Evolutionary conservation across 2,797 vertebrate species (phyloP), one percentile per base, ranked within the genome.

Genomic region (Sphaeramia orbicularis): DNA sequence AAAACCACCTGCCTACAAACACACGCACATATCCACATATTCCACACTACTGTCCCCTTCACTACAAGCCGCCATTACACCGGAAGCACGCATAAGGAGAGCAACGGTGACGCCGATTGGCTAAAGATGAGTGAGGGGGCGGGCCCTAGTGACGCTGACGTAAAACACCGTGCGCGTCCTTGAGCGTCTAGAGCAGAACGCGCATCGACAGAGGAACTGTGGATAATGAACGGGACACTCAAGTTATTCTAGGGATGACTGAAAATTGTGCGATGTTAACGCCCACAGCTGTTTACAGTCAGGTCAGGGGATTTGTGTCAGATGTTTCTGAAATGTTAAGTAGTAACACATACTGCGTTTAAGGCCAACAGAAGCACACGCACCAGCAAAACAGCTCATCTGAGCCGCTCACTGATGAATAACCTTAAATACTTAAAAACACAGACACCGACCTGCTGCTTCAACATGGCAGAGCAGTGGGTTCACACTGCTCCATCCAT

Each of bases 41-140:
- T 61, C 13, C 13, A 52, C 78, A 84, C 40, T 6, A 53, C 65
- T 42, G 47, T 68, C 69, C 58, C 75, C 63, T 51, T 51, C 66
- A n/a, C 41, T 63, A 86, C 18, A 30, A 52, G 88, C 89, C 15
- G 93, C 92, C 94, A 94, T 94, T 80, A 88, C 75, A 78, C 90
- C 91, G 92, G 93, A 94, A 94, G 16, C 58, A 35, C 13, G 40
- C 8, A 4, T 12, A 16, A 19, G 44, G n/a, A 60, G 12, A 36
- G 21, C 40, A 15, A 50, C 37, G 14, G 8, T 37, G 75, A 65
- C 84, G 80, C 58, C 21, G 14, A 58, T 58, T 58, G 55, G 55
- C 55, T 35, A 35, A 4, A 19, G 3, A 8, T 2, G 8, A 58
- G 44, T 14, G 30, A 32, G 15, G 48, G 2, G 47, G 10, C 30